Evolutionary conservation across 2,888 invertebrate species (phyloP).

Genomic region (Keiferia lycopersicella): DNA sequence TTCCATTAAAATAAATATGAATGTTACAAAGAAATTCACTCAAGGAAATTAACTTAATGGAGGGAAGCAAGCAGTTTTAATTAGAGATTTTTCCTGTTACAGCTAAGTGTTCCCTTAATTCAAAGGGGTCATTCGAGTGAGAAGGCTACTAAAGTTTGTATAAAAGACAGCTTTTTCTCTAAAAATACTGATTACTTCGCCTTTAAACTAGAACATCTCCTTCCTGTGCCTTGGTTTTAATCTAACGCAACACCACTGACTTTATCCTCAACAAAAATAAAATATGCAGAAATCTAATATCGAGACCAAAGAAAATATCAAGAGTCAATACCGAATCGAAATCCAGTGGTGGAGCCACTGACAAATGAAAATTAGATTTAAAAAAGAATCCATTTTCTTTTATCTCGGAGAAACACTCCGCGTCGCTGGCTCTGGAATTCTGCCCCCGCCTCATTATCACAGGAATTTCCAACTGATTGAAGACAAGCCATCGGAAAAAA

Average conservation of each 20-base stretch:
- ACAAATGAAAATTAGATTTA: conserved; percentile 44
- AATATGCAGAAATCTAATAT: not conserved
- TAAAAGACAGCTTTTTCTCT: conserved; percentile 28
- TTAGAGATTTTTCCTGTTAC: conserved; percentile 36
- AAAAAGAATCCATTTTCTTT: conserved; percentile 38
- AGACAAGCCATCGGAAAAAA: conserved; percentile 47
- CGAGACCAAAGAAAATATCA: not conserved
- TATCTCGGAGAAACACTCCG: conserved; percentile 24
- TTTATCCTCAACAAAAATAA: not conserved
- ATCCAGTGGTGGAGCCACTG: conserved; percentile 17
- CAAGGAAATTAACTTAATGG: conserved; percentile 35
- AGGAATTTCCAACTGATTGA: conserved; percentile 54
- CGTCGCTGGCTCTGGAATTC: conserved; percentile 30
- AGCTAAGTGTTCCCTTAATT: conserved; percentile 38
- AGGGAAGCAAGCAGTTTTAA: conserved; percentile 38
- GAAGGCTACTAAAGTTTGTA: conserved; percentile 25
- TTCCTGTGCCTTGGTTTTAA: conserved; percentile 14
- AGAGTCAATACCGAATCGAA: not conserved
- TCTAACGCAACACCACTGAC: not conserved
- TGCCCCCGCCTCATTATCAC: conserved; percentile 46
- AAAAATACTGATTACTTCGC: too few species aligned
- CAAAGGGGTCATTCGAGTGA: conserved; percentile 32
- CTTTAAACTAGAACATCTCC: too few species aligned
- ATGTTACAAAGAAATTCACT: conserved; percentile 32
- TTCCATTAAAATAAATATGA: conserved; percentile 11